Conservation (phyloP, 2,888 invertebrate species). For the Clanis bilineata region DNA sequence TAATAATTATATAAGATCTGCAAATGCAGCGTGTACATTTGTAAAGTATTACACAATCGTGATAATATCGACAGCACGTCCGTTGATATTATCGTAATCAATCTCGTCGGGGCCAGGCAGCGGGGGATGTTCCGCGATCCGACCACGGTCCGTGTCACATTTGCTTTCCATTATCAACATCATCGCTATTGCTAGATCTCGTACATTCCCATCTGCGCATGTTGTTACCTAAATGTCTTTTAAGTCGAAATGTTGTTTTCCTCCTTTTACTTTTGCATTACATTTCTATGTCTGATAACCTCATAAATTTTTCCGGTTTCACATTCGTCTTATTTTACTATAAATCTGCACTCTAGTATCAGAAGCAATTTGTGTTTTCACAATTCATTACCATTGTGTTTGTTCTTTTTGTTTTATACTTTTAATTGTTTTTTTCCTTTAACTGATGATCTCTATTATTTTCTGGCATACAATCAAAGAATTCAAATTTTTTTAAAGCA, state of each 20-base stretch:
- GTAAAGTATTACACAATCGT: constrained; percentile 34
- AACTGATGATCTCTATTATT: constrained; percentile 22
- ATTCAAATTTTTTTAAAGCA: background rate
- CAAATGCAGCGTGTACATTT: constrained; percentile 28
- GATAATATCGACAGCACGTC: constrained; percentile 49
- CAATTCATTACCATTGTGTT: background rate
- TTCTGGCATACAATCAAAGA: constrained; percentile 4
- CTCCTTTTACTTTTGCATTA: background rate
- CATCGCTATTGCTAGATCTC: background rate
- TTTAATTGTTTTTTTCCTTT: constrained; percentile 38
- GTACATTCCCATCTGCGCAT: background rate
- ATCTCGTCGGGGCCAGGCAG: constrained; percentile 33
- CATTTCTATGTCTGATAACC: background rate
- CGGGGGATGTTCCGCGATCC: constrained; percentile 47
- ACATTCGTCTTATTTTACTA: background rate
- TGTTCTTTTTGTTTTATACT: background rate
- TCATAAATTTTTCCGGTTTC: background rate
- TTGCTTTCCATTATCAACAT: constrained; percentile 28
- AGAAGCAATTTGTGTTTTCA: background rate
- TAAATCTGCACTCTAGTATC: background rate
- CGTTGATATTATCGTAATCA: constrained; percentile 50
- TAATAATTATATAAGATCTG: constrained; percentile 43
- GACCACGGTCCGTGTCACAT: constrained; percentile 49
- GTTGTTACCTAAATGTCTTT: background rate
- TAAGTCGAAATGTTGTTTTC: background rate